Percentiles rank a stretch among this genome's conserved stretches.
Evolutionary conservation across 2,888 invertebrate genomes (phyloP).

Genomic region (Pandemis cinnamomeana): DNA sequence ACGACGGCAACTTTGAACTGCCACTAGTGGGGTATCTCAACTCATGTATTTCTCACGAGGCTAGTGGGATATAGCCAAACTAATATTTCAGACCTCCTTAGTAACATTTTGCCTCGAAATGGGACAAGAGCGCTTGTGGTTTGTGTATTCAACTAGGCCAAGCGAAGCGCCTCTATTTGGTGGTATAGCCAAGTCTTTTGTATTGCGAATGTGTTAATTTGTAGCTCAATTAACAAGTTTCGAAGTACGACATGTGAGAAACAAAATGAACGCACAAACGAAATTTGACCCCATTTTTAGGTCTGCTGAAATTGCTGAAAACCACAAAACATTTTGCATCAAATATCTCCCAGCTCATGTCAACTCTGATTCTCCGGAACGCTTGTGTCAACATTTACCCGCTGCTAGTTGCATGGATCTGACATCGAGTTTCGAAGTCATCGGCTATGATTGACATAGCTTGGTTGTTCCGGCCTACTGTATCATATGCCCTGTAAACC

Average conservation of each 20-base stretch:
- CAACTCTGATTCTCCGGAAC: not conserved
- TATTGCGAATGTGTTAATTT: not conserved
- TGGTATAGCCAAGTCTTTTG: conserved; percentile 5
- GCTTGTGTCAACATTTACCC: conserved; percentile 5
- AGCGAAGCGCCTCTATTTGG: conserved; percentile 6
- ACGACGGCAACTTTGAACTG: conserved; percentile 60
- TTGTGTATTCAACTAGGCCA: conserved; percentile 20
- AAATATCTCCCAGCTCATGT: not conserved
- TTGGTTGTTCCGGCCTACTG: conserved; percentile 8
- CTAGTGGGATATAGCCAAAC: conserved; percentile 10
- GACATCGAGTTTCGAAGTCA: conserved; percentile 24
- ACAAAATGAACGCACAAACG: too few relatives aligned
- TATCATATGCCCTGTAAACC: conserved; percentile 14
- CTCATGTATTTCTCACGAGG: conserved; percentile 28
- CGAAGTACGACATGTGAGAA: too few relatives aligned
- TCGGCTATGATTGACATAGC: conserved; percentile 10
- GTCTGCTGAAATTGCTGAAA: not conserved
- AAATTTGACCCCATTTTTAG: too few relatives aligned
- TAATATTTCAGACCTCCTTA: conserved; percentile 29
- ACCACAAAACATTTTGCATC: not conserved
- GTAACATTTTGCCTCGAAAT: conserved; percentile 19
- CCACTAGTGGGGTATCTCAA: conserved; percentile 33
- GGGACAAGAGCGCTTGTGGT: conserved; percentile 21
- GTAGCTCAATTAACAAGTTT: not conserved
- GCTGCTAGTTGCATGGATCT: conserved; percentile 16